Base-by-base conservation (phyloP, 2,113 vertebrate species). In the Manacus vitellinus region DNA sequence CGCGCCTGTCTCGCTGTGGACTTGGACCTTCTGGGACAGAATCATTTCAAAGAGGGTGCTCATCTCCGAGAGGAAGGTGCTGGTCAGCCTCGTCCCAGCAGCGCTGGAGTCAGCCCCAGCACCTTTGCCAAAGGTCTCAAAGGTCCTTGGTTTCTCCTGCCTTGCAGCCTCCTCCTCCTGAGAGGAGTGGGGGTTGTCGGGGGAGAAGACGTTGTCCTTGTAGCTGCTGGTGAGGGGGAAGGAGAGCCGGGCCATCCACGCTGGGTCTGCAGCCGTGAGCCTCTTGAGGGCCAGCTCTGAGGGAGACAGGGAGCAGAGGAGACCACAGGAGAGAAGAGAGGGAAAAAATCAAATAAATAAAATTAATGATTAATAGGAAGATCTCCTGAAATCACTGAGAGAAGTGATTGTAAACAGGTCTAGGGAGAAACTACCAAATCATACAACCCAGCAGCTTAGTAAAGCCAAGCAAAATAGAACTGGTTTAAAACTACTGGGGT, bases 11-110 rank as follows among this genome's bases (percentile, higher is more conserved):
- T 98, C 97, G 0, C 96, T 85, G 82, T 99, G 99, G 62, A 93
- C 91, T 18, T 99, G 99, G 49, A 97, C 97, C 23, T 99, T 98
- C 97, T 99, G 99, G 4, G 98, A 98, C 97, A 99, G 96, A 89
- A 99, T 97, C 98, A 99, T 98, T 96, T 99, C 99, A 11, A 99
- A 98, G 85, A 99, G 98, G 1, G 98, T 98, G 97, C 99, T 99
- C 98, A 99, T 99, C 97, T 99, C 99, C 0, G 98, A 99, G 43
- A 99, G 97, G 89, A 98, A 99, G 25, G 95, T 99, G 96, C 93
- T 99, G 55, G 98, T 98, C 96, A 99, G 97, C 13, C 97, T 97
- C 3, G 96, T 97, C 66, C 98, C 97, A 1, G 67, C 1, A 0
- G 96, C 76, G 0, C 70, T 85, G 0, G 92, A n/a, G 33, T 91